Evolutionary conservation across 2,888 invertebrate species (phyloP).

Genomic region (Miltochrista miniata): DNA sequence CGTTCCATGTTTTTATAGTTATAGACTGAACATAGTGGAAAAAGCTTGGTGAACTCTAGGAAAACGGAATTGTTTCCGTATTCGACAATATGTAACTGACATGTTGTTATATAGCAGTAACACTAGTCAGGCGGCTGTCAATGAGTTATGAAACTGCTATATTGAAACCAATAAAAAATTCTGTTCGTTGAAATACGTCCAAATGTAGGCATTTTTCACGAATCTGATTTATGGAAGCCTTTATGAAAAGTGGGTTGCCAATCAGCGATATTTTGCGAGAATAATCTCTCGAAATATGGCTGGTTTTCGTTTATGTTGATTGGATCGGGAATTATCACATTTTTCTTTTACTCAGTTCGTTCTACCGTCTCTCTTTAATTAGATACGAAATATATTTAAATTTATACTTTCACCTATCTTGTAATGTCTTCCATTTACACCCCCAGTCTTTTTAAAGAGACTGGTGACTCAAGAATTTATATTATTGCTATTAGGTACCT

Average conservation of each 20-base stretch:
- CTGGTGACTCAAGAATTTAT: too few species aligned
- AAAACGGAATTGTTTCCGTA: too few species aligned
- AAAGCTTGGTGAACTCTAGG: too few species aligned
- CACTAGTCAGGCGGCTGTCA: slow-evolving; percentile 4
- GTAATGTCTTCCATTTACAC: too few species aligned
- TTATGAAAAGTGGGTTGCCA: slow-evolving; percentile 3
- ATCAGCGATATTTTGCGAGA: not conserved
- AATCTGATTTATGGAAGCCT: slow-evolving; percentile 2
- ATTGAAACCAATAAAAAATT: slow-evolving; percentile 33
- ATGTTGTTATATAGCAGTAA: slow-evolving; percentile 12
- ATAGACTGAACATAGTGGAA: too few species aligned
- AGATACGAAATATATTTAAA: too few species aligned
- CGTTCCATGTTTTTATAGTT: too few species aligned
- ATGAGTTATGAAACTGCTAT: slow-evolving; percentile 23
- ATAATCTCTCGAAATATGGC: not conserved
- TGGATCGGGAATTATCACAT: not conserved
- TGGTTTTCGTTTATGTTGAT: not conserved
- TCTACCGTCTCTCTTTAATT: too few species aligned
- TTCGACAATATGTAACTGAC: not conserved
- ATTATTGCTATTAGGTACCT: too few species aligned
- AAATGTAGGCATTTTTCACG: not conserved
- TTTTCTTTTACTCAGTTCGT: not conserved
- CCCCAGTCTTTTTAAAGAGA: too few species aligned
- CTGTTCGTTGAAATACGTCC: slow-evolving; percentile 9
- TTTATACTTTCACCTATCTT: too few species aligned